Conservation (phyloP, 2,113 vertebrate genomes). For the Gorsachius goisagi region DNA sequence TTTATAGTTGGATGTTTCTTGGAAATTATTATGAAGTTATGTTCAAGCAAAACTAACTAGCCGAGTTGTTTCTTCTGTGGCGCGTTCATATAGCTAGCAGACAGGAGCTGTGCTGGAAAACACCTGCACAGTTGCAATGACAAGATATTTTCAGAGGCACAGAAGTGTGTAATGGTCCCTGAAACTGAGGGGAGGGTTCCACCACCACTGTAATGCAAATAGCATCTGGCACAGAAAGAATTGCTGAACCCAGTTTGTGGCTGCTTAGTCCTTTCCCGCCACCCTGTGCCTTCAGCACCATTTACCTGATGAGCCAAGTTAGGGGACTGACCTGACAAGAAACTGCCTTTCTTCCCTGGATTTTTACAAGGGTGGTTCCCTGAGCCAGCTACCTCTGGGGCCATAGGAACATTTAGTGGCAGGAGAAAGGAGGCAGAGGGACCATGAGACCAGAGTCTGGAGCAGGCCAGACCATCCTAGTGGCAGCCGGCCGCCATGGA, state of each 20-base stretch:
- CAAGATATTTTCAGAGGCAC: neutral
- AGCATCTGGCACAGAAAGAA: neutral
- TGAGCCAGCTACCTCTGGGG: fast-evolving
- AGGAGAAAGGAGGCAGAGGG: neutral
- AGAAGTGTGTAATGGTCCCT: neutral
- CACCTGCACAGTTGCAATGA: neutral
- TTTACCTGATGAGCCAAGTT: neutral
- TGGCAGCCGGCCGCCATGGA: neutral
- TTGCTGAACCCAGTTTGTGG: fast-evolving
- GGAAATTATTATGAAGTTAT: neutral
- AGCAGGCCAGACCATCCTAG: neutral
- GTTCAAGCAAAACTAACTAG: neutral
- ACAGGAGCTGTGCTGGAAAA: neutral
- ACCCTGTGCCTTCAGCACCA: neutral
- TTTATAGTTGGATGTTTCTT: neutral
- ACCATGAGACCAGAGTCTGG: neutral
- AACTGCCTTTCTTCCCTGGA: neutral
- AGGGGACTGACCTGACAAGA: neutral
- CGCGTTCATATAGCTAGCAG: fast-evolving
- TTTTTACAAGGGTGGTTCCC: neutral
- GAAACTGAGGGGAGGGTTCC: neutral
- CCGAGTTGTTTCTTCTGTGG: neutral
- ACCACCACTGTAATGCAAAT: neutral
- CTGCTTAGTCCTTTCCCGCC: neutral
- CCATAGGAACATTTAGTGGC: neutral